Conservation (phyloP, 2,113 vertebrate genomes). For the Narcine bancroftii region DNA sequence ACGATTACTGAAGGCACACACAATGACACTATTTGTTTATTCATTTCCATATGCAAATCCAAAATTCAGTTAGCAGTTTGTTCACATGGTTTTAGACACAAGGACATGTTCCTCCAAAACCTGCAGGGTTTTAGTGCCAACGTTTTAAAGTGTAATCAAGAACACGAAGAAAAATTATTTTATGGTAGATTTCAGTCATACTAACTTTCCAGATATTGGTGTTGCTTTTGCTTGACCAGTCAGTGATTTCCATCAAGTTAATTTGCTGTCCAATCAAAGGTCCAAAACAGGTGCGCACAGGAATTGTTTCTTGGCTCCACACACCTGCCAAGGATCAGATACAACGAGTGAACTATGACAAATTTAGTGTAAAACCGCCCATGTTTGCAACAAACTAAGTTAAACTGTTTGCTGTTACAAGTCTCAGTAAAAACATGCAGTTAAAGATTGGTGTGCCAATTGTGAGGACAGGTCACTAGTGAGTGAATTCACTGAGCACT, state of each 20-base stretch:
- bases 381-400: too few relatives aligned
- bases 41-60: background rate
- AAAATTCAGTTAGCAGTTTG: background rate
- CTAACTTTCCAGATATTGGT: conserved; percentile 93
- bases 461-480: too few relatives aligned
- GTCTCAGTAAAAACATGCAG: too few relatives aligned
- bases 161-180: background rate
- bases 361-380: too few relatives aligned
- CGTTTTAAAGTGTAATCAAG: background rate
- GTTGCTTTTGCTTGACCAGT: conserved; percentile 85
- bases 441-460: too few relatives aligned
- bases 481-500: background rate
- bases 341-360: background rate
- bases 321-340: conserved; percentile 63
- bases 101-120: background rate
- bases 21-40: background rate
- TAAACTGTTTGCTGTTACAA: too few relatives aligned
- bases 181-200: conserved; percentile 32
- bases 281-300: conserved; percentile 88
- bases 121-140: background rate
- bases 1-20: background rate
- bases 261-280: conserved; percentile 91
- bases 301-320: conserved; percentile 78
- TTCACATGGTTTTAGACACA: too few relatives aligned
- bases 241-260: conserved; percentile 79